Conservation (phyloP, 2,797 vertebrate species). For the Hylomyscus alleni region DNA sequence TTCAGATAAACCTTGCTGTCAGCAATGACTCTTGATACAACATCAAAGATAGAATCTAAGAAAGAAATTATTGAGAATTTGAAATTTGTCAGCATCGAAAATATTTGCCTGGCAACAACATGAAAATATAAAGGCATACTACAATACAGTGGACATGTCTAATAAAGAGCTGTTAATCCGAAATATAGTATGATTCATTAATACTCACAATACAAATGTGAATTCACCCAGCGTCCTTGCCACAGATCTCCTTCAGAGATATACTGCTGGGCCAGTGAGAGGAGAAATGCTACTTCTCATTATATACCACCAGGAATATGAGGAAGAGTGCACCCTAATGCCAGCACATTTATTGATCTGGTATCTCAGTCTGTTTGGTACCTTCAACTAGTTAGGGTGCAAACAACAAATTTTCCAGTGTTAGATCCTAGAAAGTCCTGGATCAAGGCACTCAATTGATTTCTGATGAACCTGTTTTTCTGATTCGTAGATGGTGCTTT, state of each 20-base stretch:
- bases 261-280: not conserved
- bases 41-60: not conserved
- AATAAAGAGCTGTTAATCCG: not conserved
- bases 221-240: not conserved
- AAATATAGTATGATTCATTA: not conserved
- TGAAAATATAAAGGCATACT: not conserved
- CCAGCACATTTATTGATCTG: not conserved
- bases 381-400: not conserved
- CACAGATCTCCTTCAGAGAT: not conserved
- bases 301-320: not conserved
- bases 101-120: not conserved
- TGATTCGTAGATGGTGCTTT: not conserved
- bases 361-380: not conserved
- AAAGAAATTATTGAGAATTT: not conserved
- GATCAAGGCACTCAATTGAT: not conserved
- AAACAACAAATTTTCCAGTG: not conserved
- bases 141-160: not conserved
- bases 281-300: not conserved
- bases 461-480: not conserved
- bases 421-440: not conserved
- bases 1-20: not conserved
- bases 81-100: not conserved
- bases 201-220: not conserved
- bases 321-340: not conserved
- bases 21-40: not conserved